Evolutionary conservation across 2,888 invertebrate species (phyloP), one percentile per base, ranked within the genome.

Genomic region (Eumacrocentrus americanus): DNA sequence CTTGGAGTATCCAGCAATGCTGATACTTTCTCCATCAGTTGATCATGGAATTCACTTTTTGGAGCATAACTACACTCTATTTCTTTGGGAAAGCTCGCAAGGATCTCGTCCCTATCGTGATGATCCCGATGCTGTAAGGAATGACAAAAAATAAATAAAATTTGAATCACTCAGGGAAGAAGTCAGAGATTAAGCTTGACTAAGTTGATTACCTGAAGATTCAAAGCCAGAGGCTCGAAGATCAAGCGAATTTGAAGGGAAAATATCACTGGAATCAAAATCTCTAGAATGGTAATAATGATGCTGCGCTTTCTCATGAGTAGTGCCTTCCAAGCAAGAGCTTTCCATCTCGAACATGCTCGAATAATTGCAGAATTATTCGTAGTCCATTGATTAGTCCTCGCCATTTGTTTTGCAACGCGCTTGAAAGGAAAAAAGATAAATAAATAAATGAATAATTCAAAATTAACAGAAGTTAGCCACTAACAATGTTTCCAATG

Each of bases 191-290:
- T 2, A 14, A n/a, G 14, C 2, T 35, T 35, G 5, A n/a, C 3
- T n/a, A 38, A 4, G 3, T 16, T 40, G 11, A 12, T 40, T 53
- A 66, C 69, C 55, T 63, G 62, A 1, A 61, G 50, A 29, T 58
- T 53, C 34, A 66, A 61, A 14, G 64, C 65, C 3, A 58, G 38
- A 0, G 69, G 67, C 7, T 68, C 60, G n/a, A 69, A 70, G 11
- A 70, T 63, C 1, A 70, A 51, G 48, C 69, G 69, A 42, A 70
- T 65, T 46, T 70, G 69, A 9, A 69, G 12, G 5, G 61, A 62
- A 48, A 66, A 58, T 20, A 64, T 37, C 20, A 70, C 58, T 0
- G 69, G 64, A 35, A 70, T 53, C 16, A 65, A 22, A 16, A 70
- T 61, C 47, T 70, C 66, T 0, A 67, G 16, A 3, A 55, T 16